Conservation (phyloP, 2,888 invertebrate genomes). For the Disparrhopalites patrizii region DNA sequence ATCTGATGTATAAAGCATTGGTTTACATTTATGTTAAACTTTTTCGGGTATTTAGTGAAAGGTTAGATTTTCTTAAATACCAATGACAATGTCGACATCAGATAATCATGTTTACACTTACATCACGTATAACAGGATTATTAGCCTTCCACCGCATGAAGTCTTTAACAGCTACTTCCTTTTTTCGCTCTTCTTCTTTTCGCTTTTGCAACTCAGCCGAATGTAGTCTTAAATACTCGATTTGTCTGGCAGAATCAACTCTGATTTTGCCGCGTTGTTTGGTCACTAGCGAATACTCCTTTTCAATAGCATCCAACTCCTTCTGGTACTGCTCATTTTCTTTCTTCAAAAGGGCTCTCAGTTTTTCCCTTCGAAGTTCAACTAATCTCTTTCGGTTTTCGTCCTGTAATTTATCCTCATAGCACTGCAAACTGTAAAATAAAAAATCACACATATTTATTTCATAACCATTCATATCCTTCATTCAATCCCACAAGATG, state of each 20-base stretch:
- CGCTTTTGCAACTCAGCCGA: slow-evolving; percentile 2
- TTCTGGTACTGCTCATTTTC: slow-evolving; percentile 10
- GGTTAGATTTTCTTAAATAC: no score
- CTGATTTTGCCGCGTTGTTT: slow-evolving; percentile 6
- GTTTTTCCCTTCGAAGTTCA: slow-evolving; percentile 11
- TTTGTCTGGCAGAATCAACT: slow-evolving; percentile 4
- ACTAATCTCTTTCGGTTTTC: background rate
- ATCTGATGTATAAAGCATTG: slow-evolving; percentile 9
- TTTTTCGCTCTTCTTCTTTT: slow-evolving; percentile 25
- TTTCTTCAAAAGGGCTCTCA: slow-evolving; percentile 11
- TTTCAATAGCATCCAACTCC: slow-evolving; percentile 20
- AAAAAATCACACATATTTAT: background rate
- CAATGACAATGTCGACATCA: background rate
- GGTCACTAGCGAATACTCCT: slow-evolving; percentile 8
- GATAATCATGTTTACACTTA: no score
- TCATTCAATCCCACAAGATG: no score
- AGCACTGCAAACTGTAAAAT: slow-evolving; percentile 1
- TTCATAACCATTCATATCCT: no score
- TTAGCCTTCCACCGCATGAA: slow-evolving; percentile 22
- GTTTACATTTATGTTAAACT: background rate
- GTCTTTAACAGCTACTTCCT: slow-evolving; percentile 25
- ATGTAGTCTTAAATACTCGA: slow-evolving; percentile 16
- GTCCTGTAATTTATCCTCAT: background rate
- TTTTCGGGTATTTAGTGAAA: no score
- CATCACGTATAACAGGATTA: slow-evolving; percentile 23